Conservation (phyloP, 2,797 vertebrate genomes). For the Apogon talboti region DNA sequence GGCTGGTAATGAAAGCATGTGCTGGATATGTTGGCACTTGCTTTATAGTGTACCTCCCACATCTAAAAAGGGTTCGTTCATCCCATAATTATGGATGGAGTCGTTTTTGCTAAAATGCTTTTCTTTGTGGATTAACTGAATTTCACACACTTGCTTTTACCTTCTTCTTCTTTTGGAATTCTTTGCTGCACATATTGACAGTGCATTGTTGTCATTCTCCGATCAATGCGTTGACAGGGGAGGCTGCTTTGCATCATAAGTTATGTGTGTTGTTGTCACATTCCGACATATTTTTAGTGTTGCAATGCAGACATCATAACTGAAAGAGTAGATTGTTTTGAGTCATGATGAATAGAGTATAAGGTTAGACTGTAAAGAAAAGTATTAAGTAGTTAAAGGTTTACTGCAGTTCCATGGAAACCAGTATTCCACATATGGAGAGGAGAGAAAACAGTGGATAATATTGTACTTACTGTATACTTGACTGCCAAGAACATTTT, state of each 20-base stretch:
- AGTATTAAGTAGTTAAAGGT: constrained; percentile 11
- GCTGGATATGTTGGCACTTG: too few species aligned
- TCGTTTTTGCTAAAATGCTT: neutral
- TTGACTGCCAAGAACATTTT: neutral
- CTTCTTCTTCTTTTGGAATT: neutral
- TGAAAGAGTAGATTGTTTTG: too few species aligned
- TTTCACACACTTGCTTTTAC: neutral
- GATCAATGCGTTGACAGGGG: neutral
- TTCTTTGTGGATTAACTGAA: neutral
- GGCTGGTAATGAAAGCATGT: too few species aligned
- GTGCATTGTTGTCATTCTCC: neutral
- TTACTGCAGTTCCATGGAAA: neutral
- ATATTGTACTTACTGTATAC: too few species aligned
- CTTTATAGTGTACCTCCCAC: too few species aligned
- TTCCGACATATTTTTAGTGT: neutral
- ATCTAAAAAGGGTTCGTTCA: neutral
- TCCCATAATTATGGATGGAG: constrained; percentile 3
- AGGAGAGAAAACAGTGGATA: too few species aligned
- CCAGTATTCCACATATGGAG: too few species aligned
- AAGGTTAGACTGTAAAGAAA: neutral
- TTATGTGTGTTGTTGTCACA: neutral
- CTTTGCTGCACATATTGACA: too few species aligned
- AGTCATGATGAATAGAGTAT: neutral
- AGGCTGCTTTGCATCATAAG: neutral
- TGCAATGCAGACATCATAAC: too few species aligned